These are phyloP conservation scores for Symphodus melops DNA, from an alignment of 2,113 vertebrate species.

Conservation along the genomic window DNA sequence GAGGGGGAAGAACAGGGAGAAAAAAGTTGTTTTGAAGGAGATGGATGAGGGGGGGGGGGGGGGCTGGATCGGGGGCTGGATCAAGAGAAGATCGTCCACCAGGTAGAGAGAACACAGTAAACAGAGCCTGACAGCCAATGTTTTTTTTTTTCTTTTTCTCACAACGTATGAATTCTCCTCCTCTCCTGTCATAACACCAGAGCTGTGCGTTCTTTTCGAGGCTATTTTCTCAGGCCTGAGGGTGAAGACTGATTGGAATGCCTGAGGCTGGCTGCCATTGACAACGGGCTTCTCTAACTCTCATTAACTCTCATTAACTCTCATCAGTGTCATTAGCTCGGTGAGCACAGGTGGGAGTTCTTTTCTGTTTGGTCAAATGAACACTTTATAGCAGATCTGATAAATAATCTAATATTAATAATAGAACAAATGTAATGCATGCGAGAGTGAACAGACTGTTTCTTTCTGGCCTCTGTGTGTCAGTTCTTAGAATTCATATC, in stretches of 20 bases:
- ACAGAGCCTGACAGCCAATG: slow-evolving; percentile 67
- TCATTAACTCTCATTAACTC: neutral
- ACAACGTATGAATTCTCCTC: slow-evolving; percentile 11
- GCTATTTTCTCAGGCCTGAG: slow-evolving; percentile 43
- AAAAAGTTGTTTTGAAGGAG: slow-evolving; percentile 38
- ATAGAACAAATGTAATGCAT: neutral
- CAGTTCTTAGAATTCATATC: no score
- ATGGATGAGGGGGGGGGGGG: slow-evolving; percentile 19
- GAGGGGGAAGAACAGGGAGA: slow-evolving; percentile 13
- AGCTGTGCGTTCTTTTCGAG: slow-evolving; percentile 36
- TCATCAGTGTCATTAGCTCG: neutral
- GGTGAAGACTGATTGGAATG: slow-evolving; percentile 42
- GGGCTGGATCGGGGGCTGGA: no score
- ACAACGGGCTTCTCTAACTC: slow-evolving; percentile 20
- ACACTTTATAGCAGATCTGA: neutral
- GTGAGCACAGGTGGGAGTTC: neutral
- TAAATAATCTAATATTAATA: neutral
- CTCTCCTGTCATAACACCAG: slow-evolving; percentile 66
- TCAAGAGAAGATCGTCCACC: slow-evolving; percentile 44
- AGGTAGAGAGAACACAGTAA: slow-evolving; percentile 64
- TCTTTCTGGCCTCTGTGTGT: no score
- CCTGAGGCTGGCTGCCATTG: slow-evolving; percentile 1
- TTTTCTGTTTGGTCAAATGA: neutral
- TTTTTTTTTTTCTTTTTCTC: slow-evolving; percentile 48
- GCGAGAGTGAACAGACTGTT: neutral